phyloP scores from a whole-genome alignment of 2,113 vertebrate genomes.

The Manacus vitellinus region DNA sequence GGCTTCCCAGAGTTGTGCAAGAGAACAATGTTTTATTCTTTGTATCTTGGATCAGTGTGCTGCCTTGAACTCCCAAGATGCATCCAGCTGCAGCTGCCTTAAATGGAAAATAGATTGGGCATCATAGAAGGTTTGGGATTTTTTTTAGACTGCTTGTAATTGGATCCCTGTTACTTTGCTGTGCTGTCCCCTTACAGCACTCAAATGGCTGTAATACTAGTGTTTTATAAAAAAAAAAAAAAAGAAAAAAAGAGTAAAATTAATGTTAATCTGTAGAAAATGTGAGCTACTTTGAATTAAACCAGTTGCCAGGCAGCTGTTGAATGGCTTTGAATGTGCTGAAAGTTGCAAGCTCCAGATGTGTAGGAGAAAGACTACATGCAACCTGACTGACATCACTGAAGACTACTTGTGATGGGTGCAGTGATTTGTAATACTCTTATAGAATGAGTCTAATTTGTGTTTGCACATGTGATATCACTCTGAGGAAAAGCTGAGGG shows the following conservation, averaged over 20 bases:
- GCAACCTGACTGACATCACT: neutral
- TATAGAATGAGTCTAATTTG: neutral
- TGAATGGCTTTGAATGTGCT: neutral
- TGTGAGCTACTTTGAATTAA: neutral
- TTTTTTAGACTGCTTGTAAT: neutral
- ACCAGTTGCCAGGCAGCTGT: neutral
- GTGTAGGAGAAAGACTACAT: neutral
- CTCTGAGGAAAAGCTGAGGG: neutral
- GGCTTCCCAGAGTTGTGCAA: neutral
- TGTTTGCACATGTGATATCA: neutral
- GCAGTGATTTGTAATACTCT: neutral
- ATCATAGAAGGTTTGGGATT: neutral
- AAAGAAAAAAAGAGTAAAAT: neutral
- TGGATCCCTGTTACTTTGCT: neutral
- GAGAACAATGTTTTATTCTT: neutral
- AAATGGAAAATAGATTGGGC: neutral
- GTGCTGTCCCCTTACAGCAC: neutral
- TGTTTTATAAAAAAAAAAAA: neutral
- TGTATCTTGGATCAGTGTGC: neutral
- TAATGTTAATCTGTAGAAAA: neutral
- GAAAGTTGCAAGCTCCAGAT: neutral
- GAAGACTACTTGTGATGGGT: neutral
- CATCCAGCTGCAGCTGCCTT: conserved; percentile 22
- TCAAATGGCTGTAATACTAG: neutral
- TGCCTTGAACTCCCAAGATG: neutral